Percentiles rank a stretch among this genome's conserved stretches.
Evolutionary conservation across 1,140 invertebrate species (phyloP).

Genomic region (Drosophila kurseongensis): DNA sequence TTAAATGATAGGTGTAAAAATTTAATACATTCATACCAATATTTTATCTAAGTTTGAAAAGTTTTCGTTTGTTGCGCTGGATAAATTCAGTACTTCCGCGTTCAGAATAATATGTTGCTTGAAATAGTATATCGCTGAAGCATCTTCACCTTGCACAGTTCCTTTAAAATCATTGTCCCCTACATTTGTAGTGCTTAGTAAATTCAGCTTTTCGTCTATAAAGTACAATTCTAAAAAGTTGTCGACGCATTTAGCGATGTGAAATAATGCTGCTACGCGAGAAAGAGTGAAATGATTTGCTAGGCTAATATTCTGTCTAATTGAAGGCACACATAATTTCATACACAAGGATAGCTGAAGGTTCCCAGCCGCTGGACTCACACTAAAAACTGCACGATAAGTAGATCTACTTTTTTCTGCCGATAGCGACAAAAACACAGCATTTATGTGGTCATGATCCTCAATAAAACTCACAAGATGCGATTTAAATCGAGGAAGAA

Average conservation of each 20-base stretch:
- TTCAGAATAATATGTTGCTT: slow-evolving; percentile 55
- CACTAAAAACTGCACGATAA: slow-evolving; percentile 47
- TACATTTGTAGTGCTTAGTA: not conserved
- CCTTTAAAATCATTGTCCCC: not conserved
- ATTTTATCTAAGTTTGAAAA: slow-evolving; percentile 6
- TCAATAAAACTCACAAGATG: slow-evolving; percentile 54
- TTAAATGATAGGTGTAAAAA: not conserved
- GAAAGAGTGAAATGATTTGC: slow-evolving; percentile 4
- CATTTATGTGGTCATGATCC: slow-evolving; percentile 35
- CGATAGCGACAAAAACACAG: slow-evolving; percentile 47
- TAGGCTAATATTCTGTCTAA: slow-evolving; percentile 32
- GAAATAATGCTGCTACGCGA: slow-evolving; percentile 33
- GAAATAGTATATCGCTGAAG: slow-evolving; percentile 54
- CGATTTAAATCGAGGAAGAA: slow-evolving; percentile 43
- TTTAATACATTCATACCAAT: slow-evolving; percentile 39
- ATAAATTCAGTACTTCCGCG: not conserved
- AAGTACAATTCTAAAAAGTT: slow-evolving; percentile 40
- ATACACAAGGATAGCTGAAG: not conserved
- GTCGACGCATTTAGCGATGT: slow-evolving; percentile 1
- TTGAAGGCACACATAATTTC: not conserved
- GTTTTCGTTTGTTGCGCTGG: not conserved
- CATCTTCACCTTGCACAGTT: slow-evolving; percentile 45
- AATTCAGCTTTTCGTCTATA: slow-evolving; percentile 32
- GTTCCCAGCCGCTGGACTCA: not conserved
- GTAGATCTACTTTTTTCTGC: slow-evolving; percentile 25